A percentile compares a stretch with the other conserved stretches of the same genome.
Evolutionary conservation across 2,888 invertebrate species (phyloP).

Genomic region (Leptopilina syphax): DNA sequence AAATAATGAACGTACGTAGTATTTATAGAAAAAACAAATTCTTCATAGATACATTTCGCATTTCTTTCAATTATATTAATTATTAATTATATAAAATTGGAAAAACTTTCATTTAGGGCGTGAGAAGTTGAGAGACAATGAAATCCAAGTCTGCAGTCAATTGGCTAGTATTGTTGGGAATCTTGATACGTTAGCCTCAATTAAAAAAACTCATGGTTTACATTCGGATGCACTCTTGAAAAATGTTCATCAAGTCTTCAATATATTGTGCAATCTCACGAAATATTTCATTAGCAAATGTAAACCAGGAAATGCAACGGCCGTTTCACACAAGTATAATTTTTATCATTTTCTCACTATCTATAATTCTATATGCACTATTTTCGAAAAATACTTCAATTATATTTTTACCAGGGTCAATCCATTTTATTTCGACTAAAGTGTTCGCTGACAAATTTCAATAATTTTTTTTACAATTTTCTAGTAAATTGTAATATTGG

Average conservation of each 20-base stretch:
- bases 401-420: too few relatives aligned
- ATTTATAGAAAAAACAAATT: slow-evolving; percentile 28
- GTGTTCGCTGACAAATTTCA: too few relatives aligned
- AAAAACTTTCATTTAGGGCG: slow-evolving; percentile 65
- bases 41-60: background rate
- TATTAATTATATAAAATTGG: background rate
- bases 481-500: too few relatives aligned
- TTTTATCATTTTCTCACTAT: too few relatives aligned
- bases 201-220: slow-evolving; percentile 78
- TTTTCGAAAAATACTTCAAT: too few relatives aligned
- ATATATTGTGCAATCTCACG: slow-evolving; percentile 79
- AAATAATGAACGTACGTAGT: slow-evolving; percentile 62
- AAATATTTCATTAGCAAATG: slow-evolving; percentile 80
- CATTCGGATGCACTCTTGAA: slow-evolving; percentile 80
- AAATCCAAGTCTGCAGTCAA: slow-evolving; percentile 80
- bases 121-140: slow-evolving; percentile 78
- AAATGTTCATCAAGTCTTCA: slow-evolving; percentile 79
- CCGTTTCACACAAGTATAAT: slow-evolving; percentile 78
- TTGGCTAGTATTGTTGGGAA: slow-evolving; percentile 79
- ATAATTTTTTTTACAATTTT: too few relatives aligned
- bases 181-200: slow-evolving; percentile 78
- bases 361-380: too few relatives aligned
- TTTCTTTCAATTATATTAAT: background rate
- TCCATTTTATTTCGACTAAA: too few relatives aligned
- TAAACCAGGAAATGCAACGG: slow-evolving; percentile 76